Percentiles rank a stretch among this genome's conserved stretches.
phyloP scores from a whole-genome alignment of 2,797 vertebrate species.

The Peromyscus aztecus region DNA sequence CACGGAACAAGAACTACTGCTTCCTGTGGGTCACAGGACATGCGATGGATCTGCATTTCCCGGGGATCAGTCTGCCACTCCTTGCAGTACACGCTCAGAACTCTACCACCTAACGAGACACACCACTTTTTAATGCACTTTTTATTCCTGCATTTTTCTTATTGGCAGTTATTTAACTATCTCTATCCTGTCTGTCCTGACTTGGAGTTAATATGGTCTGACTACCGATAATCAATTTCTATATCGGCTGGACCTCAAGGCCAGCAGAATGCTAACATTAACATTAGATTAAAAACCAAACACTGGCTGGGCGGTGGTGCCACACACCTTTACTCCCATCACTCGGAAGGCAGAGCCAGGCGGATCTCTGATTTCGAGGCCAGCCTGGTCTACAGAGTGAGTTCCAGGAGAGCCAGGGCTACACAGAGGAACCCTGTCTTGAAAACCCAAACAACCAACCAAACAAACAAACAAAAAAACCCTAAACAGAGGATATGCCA shows the following conservation, averaged over 20 bases:
- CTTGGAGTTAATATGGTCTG: constrained; percentile 2
- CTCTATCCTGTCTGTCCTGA: constrained; percentile 20
- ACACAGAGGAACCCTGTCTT: not conserved
- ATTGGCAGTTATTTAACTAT: not conserved
- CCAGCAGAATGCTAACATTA: not conserved
- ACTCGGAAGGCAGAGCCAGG: not conserved
- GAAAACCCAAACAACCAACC: not conserved
- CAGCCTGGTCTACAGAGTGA: not conserved
- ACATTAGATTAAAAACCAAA: not conserved
- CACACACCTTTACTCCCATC: not conserved
- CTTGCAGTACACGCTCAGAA: not conserved
- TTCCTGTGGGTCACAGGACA: not conserved
- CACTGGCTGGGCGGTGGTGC: no score
- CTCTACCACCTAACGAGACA: not conserved
- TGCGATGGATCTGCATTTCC: constrained; percentile 36
- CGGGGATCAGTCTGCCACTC: not conserved
- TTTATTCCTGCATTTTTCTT: constrained; percentile 34
- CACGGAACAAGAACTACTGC: not conserved
- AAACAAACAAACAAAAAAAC: not conserved
- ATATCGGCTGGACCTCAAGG: not conserved
- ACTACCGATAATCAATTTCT: constrained; percentile 18
- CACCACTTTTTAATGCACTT: not conserved
- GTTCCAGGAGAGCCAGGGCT: not conserved
- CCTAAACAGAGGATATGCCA: not conserved
- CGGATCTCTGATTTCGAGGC: not conserved